Evolutionary conservation across 2,888 invertebrate genomes (phyloP).

Genomic region (Pammene fasciana): DNA sequence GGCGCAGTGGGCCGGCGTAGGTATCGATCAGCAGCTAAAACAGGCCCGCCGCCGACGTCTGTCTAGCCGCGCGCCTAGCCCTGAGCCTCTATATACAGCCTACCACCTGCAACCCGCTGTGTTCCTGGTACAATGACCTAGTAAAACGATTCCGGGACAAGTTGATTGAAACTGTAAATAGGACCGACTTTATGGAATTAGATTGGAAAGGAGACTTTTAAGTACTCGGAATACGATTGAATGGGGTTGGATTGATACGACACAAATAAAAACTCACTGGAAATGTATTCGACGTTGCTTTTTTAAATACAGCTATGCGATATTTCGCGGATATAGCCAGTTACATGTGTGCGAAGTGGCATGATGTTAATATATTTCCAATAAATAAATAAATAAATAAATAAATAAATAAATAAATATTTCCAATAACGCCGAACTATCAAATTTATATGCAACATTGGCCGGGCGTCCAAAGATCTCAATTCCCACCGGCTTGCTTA

Average conservation of each 20-base stretch:
- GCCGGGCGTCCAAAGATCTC: too few relatives aligned
- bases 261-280: neutral
- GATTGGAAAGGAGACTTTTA: conserved; percentile 52
- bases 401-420: too few relatives aligned
- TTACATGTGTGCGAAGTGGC: too few relatives aligned
- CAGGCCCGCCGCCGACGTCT: conserved; percentile 67
- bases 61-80: conserved; percentile 68
- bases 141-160: conserved; percentile 64
- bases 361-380: too few relatives aligned
- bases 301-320: neutral
- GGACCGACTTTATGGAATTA: conserved; percentile 60
- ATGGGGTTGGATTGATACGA: neutral
- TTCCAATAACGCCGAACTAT: too few relatives aligned
- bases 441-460: too few relatives aligned
- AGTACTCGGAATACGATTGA: conserved; percentile 17
- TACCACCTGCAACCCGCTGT: conserved; percentile 63
- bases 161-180: conserved; percentile 68
- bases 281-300: neutral
- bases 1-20: conserved; percentile 67
- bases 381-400: too few relatives aligned
- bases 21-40: conserved; percentile 80
- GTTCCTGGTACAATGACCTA: conserved; percentile 73
- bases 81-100: conserved; percentile 57
- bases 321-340: too few relatives aligned
- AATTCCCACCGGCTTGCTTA: too few relatives aligned